Percentiles rank a stretch among this genome's conserved stretches.
Evolutionary conservation across 2,797 vertebrate species (phyloP).

Genomic region (Parambassis ranga): DNA sequence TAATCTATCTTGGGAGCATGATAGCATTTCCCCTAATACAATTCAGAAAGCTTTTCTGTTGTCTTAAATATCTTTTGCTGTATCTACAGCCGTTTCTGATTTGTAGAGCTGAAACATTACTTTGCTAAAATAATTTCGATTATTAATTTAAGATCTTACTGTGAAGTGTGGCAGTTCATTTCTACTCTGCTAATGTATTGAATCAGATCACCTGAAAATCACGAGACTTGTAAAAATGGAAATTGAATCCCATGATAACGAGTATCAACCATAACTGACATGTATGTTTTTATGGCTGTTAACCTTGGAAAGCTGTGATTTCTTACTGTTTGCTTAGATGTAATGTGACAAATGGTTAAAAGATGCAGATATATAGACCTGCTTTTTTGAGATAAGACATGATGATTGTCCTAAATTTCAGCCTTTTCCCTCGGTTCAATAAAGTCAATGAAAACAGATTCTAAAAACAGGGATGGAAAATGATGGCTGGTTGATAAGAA

Average conservation of each 20-base stretch:
- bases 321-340: not conserved
- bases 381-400: too few species aligned
- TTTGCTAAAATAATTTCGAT: not conserved
- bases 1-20: not conserved
- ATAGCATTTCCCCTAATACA: constrained; percentile 1
- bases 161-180: constrained; percentile 3
- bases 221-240: constrained; percentile 9
- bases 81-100: not conserved
- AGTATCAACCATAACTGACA: not conserved
- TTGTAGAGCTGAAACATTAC: not conserved
- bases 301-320: not conserved
- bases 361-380: not conserved
- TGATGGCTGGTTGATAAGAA: constrained; percentile 3
- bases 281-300: constrained; percentile 11
- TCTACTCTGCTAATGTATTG: not conserved
- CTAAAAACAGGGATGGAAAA: not conserved
- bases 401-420: not conserved
- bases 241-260: constrained; percentile 21
- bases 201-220: constrained; percentile 23
- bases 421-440: not conserved
- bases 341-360: not conserved
- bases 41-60: constrained; percentile 3
- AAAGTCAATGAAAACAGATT: too few species aligned
- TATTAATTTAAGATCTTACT: constrained; percentile 7
- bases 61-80: not conserved